These are phyloP conservation scores for Enoplosus armatus DNA, from an alignment of 2,797 vertebrate species.

Conservation along the genomic window DNA sequence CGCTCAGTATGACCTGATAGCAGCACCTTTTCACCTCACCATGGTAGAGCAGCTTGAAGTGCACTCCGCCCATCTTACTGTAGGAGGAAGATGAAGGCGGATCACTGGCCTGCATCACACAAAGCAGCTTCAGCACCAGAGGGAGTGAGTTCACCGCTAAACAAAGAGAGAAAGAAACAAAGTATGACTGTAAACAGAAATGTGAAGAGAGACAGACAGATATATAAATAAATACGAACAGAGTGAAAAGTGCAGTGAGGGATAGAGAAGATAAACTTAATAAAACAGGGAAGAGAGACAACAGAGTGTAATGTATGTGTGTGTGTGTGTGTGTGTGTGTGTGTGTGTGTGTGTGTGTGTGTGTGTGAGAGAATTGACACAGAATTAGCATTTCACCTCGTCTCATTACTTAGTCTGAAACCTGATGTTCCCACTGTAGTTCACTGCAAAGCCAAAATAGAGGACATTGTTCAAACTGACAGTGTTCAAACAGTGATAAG, in stretches of 20 bases:
- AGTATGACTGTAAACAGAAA: background rate
- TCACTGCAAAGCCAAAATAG: slow-evolving; percentile 34
- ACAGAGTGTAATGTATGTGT: background rate
- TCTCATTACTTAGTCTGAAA: slow-evolving; percentile 45
- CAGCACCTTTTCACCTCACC: slow-evolving; percentile 81
- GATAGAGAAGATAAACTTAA: background rate
- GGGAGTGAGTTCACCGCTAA: slow-evolving; percentile 73
- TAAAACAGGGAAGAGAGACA: background rate
- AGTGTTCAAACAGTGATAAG: no score
- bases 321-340: background rate
- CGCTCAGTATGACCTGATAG: background rate
- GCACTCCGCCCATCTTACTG: slow-evolving; percentile 87
- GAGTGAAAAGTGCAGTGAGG: background rate
- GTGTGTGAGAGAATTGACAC: background rate
- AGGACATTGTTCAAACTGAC: slow-evolving; percentile 29
- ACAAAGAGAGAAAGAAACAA: slow-evolving; percentile 32
- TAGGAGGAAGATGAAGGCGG: slow-evolving; percentile 61
- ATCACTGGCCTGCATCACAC: slow-evolving; percentile 85
- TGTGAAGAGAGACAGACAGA: background rate
- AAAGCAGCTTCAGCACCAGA: slow-evolving; percentile 89
- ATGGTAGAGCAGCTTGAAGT: slow-evolving; percentile 94
- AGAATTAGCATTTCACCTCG: slow-evolving; percentile 51
- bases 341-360: background rate
- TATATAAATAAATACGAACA: slow-evolving; percentile 2
- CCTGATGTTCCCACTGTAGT: slow-evolving; percentile 17